Evolutionary conservation across 2,113 vertebrate species (phyloP), one percentile per base, ranked within the genome.

Genomic region (Toxostoma redivivum): DNA sequence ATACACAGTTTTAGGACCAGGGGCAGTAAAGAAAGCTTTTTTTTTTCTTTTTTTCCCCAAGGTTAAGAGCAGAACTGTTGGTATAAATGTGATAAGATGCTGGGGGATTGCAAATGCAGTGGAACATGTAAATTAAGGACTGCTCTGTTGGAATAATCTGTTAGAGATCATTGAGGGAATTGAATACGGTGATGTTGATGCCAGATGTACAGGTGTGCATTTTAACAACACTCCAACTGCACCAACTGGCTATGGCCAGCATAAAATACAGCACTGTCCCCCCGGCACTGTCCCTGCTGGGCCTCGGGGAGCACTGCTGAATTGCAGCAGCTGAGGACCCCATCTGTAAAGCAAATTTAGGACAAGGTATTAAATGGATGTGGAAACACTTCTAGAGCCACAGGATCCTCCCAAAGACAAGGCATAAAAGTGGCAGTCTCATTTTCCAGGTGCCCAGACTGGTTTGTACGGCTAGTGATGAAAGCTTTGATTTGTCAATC

Each of bases 1-100:
- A 81, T 69, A 72, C 5, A 37, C 61, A 19, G 13, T 76, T 86
- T 66, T 78, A 80, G 72, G 56, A 90, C 93, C 67, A 67, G 31
- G 53, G 76, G 64, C 93, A 92, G 35, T 81, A 69, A 66, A 73
- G 17, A 85, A 51, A 80, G 25, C 42, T 33, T 37, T 37, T 48
- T 10, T 15, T 17, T n/a, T 19, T 23, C 12, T 5, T 0, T 3
- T 23, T 11, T 1, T 0, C 5, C 54, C 30, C 14, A 54, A 16
- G 42, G 35, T 76, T 47, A 72, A 76, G 44, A 91, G 37, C 40
- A 53, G n/a, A 48, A 92, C 40, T 74, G 30, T 79, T 88, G 81
- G 35, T 80, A 15, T 69, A 24, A 53, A 33, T 12, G 19, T 77
- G 54, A 14, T 73, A 48, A 27, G 17, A n/a, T 47, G 27, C 14